Conservation (phyloP, 2,797 vertebrate species). For the Atherinosoma microstoma region DNA sequence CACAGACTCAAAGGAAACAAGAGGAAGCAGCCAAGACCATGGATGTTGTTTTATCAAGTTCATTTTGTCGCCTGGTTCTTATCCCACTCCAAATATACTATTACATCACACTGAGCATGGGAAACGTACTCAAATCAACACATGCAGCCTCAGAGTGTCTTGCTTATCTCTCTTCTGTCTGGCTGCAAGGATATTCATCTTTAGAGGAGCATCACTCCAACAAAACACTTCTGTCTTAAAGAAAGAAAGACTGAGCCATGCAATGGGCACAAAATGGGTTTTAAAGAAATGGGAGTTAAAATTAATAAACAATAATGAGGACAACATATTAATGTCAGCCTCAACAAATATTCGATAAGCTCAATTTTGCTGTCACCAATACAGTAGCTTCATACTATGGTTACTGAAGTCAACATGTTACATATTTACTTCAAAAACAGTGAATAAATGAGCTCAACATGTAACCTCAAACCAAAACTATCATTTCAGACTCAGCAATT, state of each 20-base stretch:
- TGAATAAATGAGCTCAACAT: constrained; percentile 48
- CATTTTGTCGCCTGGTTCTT: constrained; percentile 72
- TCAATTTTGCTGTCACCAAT: constrained; percentile 26
- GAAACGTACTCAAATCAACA: constrained; percentile 72
- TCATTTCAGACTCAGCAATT: constrained; percentile 43
- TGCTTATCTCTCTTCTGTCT: constrained; percentile 56
- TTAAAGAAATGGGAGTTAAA: constrained; percentile 24
- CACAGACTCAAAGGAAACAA: constrained; percentile 80
- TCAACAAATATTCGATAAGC: constrained; percentile 6
- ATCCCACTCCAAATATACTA: constrained; percentile 80
- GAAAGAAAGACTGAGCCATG: constrained; percentile 14
- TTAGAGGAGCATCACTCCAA: constrained; percentile 39
- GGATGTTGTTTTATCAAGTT: constrained; percentile 82
- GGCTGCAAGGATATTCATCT: constrained; percentile 57
- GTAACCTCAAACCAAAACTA: constrained; percentile 63
- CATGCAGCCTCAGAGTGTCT: constrained; percentile 48
- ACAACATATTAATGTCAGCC: constrained; percentile 20
- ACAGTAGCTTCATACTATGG: constrained; percentile 46
- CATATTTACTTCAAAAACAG: constrained; percentile 48
- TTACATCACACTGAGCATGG: constrained; percentile 82
- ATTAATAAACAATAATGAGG: constrained; percentile 13
- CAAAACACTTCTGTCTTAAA: constrained; percentile 2
- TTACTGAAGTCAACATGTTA: constrained; percentile 36
- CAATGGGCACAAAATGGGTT: constrained; percentile 1
- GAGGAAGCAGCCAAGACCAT: constrained; percentile 75